Conservation (phyloP, 2,113 vertebrate species). For the Hypocryptadius cinnamomeus region DNA sequence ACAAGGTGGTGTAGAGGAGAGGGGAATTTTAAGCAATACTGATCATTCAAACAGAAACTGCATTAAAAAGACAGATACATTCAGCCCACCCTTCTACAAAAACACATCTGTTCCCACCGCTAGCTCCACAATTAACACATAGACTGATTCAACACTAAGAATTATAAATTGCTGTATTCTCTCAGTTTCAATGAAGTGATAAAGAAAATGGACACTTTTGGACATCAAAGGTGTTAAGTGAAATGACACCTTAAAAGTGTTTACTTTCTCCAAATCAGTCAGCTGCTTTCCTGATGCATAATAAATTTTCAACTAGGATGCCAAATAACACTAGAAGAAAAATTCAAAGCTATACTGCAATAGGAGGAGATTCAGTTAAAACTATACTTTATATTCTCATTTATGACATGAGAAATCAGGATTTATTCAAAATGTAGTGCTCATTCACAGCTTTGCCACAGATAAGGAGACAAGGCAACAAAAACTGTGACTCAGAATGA, state of each 20-base stretch:
- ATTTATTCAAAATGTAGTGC: slow-evolving; percentile 30
- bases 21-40: background rate
- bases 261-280: slow-evolving; percentile 1
- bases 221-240: background rate
- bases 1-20: background rate
- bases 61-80: background rate
- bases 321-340: slow-evolving; percentile 2
- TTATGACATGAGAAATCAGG: background rate
- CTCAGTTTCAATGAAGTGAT: background rate
- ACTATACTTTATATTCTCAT: background rate
- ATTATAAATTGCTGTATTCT: background rate
- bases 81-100: background rate
- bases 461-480: background rate
- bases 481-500: slow-evolving; percentile 36
- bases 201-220: background rate
- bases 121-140: background rate
- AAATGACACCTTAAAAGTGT: background rate
- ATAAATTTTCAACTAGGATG: background rate
- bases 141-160: slow-evolving; percentile 5
- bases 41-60: background rate
- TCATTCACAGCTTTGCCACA: slow-evolving; percentile 39
- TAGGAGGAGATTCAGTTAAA: background rate
- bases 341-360: background rate
- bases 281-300: slow-evolving; percentile 4
- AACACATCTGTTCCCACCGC: background rate